Evolutionary conservation across 2,113 vertebrate species (phyloP).

Genomic region (Choloepus hoffmanni): DNA sequence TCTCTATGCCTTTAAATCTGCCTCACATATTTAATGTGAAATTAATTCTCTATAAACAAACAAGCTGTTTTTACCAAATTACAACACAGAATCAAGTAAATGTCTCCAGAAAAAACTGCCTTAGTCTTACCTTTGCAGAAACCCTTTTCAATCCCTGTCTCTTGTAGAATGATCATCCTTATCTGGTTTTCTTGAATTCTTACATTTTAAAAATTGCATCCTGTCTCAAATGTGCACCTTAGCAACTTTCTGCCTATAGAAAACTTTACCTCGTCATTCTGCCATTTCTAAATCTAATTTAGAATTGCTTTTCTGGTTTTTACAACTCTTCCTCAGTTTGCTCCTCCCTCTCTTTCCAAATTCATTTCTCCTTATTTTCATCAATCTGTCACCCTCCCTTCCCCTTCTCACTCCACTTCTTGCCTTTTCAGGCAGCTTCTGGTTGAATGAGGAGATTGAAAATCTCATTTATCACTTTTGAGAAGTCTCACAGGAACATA

Average conservation of each 20-base stretch:
- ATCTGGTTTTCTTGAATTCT: slow-evolving; percentile 23
- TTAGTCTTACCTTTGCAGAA: background rate
- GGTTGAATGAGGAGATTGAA: slow-evolving; percentile 70
- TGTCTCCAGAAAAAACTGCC: background rate
- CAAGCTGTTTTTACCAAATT: slow-evolving; percentile 5
- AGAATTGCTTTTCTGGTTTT: slow-evolving; percentile 77
- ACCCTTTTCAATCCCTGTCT: background rate
- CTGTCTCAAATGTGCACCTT: slow-evolving; percentile 39
- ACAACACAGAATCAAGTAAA: background rate
- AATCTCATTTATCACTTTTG: slow-evolving; percentile 76
- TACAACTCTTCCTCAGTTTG: slow-evolving; percentile 72
- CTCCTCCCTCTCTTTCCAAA: slow-evolving; percentile 70
- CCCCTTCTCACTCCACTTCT: slow-evolving; percentile 70
- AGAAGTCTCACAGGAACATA: slow-evolving; percentile 73
- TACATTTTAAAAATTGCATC: slow-evolving; percentile 59
- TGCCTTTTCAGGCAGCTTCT: slow-evolving; percentile 69
- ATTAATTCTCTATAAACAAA: slow-evolving; percentile 18
- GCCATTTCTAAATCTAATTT: slow-evolving; percentile 73
- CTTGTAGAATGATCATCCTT: background rate
- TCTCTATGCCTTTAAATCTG: background rate
- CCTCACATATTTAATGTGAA: background rate
- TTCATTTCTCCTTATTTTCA: slow-evolving; percentile 76
- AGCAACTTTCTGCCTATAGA: slow-evolving; percentile 56
- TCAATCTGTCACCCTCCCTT: slow-evolving; percentile 73
- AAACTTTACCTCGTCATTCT: slow-evolving; percentile 62